These are phyloP conservation scores for Ia io DNA, from an alignment of 2,113 vertebrate species.

Conservation along the genomic window DNA sequence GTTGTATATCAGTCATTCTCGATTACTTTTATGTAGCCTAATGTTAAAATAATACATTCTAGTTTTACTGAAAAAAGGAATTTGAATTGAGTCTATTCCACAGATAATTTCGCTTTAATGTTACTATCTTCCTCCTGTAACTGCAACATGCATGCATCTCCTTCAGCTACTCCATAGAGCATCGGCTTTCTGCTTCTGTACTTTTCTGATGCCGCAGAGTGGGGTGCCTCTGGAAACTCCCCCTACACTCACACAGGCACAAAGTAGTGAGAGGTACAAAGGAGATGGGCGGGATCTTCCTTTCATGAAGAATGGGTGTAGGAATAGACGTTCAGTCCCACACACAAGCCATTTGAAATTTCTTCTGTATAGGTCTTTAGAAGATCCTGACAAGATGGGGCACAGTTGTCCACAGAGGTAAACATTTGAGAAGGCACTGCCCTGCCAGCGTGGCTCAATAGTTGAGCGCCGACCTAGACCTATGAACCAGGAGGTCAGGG, in stretches of 20 bases:
- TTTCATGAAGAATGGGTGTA: neutral
- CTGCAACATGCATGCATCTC: fast-evolving
- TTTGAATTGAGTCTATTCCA: neutral
- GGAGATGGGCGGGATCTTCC: neutral
- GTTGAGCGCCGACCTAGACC: no score
- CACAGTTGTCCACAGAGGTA: neutral
- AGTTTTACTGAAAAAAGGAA: neutral
- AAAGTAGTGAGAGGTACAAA: neutral
- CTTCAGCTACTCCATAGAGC: neutral
- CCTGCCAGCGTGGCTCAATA: no score
- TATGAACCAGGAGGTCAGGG: no score
- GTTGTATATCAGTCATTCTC: neutral
- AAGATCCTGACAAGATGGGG: neutral
- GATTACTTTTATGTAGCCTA: neutral
- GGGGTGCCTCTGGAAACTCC: neutral
- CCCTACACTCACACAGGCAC: neutral
- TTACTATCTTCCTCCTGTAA: neutral
- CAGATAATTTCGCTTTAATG: neutral
- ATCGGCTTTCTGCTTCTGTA: neutral
- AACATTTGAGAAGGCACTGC: neutral
- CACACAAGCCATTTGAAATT: neutral
- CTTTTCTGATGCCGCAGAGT: neutral
- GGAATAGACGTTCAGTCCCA: neutral
- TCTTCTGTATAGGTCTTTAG: neutral
- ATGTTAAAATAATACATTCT: neutral